Conservation (phyloP, 2,797 vertebrate species). For the Aeoliscus strigatus region DNA sequence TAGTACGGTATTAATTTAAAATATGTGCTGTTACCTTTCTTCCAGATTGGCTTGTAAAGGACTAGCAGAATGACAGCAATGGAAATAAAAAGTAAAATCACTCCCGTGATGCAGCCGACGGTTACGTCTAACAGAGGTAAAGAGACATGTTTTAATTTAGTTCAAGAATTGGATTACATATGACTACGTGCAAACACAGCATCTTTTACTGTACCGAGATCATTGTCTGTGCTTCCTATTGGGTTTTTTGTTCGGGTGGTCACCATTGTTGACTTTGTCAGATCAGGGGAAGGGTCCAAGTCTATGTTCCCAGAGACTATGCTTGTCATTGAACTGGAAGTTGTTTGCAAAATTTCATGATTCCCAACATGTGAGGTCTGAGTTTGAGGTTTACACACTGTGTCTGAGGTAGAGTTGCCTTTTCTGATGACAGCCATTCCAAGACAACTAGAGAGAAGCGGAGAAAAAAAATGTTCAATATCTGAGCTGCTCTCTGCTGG, state of each 20-base stretch:
- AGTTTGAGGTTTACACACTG: slow-evolving; percentile 32
- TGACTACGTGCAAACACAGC: slow-evolving; percentile 3
- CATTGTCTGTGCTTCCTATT: too few species aligned
- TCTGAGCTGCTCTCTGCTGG: background rate
- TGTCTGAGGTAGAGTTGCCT: slow-evolving; percentile 50
- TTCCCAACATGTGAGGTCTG: too few species aligned
- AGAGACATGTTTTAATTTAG: slow-evolving; percentile 12
- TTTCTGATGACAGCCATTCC: slow-evolving; percentile 17
- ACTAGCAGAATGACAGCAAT: slow-evolving; percentile 19
- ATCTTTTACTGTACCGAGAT: slow-evolving; percentile 26
- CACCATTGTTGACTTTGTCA: background rate
- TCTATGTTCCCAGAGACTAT: background rate
- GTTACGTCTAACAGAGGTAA: slow-evolving; percentile 26
- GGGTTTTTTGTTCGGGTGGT: background rate
- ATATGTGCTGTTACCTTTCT: slow-evolving; percentile 43
- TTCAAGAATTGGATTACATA: background rate
- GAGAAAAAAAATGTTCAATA: slow-evolving; percentile 14
- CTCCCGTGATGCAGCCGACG: background rate
- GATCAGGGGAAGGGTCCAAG: background rate
- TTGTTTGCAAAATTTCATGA: background rate
- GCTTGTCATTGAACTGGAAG: background rate
- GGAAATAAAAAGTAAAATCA: slow-evolving; percentile 20
- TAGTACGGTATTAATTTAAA: too few species aligned
- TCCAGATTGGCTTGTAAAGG: slow-evolving; percentile 6
- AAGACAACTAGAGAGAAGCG: slow-evolving; percentile 54